Evolutionary conservation across 2,113 vertebrate species (phyloP).

Genomic region (Nyctibius bracteatus): DNA sequence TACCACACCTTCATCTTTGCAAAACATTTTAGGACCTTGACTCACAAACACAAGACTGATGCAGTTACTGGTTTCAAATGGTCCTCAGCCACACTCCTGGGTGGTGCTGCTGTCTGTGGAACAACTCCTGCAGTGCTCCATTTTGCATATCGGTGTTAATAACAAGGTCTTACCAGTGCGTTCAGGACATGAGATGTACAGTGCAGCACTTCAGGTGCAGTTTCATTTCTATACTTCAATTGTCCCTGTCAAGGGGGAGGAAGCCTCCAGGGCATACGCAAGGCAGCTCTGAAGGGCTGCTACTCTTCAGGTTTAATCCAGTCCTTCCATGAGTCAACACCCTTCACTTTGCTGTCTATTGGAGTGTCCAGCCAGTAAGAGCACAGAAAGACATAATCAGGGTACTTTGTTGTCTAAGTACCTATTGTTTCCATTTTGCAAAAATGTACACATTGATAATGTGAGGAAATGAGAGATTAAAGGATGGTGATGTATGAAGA

Average conservation of each 20-base stretch:
- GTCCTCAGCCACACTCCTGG: neutral
- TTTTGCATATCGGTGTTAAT: neutral
- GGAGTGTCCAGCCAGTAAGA: neutral
- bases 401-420: slow-evolving; percentile 41
- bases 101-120: neutral
- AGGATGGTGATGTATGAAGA: neutral
- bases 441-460: slow-evolving; percentile 50
- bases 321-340: neutral
- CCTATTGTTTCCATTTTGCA: neutral
- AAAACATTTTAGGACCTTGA: neutral
- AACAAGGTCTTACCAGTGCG: neutral
- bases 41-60: neutral
- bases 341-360: neutral
- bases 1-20: neutral
- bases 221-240: neutral
- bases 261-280: neutral
- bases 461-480: slow-evolving; percentile 4
- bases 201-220: neutral
- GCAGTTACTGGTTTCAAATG: neutral
- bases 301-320: neutral
- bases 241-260: neutral
- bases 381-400: neutral
- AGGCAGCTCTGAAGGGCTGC: neutral
- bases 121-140: neutral
- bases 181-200: neutral